Base-by-base conservation (phyloP, 2,888 invertebrate species). In the Drosophila histrio region DNA sequence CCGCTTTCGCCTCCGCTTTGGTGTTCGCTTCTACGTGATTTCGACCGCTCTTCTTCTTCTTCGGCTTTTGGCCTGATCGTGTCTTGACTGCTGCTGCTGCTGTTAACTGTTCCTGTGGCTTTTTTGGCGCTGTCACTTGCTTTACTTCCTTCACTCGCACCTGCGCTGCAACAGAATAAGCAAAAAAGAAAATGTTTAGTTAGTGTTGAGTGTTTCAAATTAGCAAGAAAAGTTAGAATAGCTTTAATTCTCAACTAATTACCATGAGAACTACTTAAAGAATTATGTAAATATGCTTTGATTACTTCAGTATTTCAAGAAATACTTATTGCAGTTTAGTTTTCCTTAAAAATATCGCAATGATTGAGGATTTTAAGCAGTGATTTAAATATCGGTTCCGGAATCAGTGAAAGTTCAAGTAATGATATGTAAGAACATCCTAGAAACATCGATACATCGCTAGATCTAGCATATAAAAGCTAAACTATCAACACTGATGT, bases 121-220 rank as follows among this genome's bases (percentile, higher is more conserved):
- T 24, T 46, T 41, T 30, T 46, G 58, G 46, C n/a, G n/a, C n/a
- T 15, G 11, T 44, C 43, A n/a, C n/a, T n/a, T 15, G 21, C 19
- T 60, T 13, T n/a, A 9, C n/a, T 30, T 34, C 26, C 7, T 60
- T 78, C 47, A 69, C 61, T 77, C 66, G 77, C 68, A 67, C 72
- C 84, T 79, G 88, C 64, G 87, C 88, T 89, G 77, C 78, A 87
- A 79, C 62, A 54, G 26, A 49, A 30, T 43, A 43, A 54, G 9
- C 43, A 36, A 32, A 47, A 46, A 13, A 53, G 41, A 15, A 17
- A 44, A 49, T 62, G 6, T 62, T 44, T 32, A 49, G 28, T 34
- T 21, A 58, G 39, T 39, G 21, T 34, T 13, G 2, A 43, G n/a
- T n/a, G n/a, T n/a, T n/a, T 22, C 4, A 30, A 3, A 19, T 15